These are phyloP conservation scores for Drepana falcataria DNA, from an alignment of 2,888 invertebrate genomes.

Conservation along the genomic window DNA sequence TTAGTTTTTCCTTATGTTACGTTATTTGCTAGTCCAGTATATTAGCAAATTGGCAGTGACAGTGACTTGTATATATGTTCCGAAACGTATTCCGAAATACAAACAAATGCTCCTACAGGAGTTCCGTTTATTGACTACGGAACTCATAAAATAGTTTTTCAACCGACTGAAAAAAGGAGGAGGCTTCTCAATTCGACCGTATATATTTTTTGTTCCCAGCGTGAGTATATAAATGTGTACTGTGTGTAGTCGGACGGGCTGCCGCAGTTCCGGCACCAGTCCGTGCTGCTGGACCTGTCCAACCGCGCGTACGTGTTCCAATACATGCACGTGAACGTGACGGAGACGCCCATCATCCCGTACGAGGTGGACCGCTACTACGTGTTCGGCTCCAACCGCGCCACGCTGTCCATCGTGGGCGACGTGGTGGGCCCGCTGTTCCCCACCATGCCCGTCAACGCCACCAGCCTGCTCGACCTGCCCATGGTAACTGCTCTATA, in stretches of 20 bases:
- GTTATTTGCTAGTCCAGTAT: too few relatives aligned
- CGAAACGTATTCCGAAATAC: too few relatives aligned
- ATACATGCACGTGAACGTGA: slow-evolving; percentile 96
- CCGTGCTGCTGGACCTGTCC: slow-evolving; percentile 93
- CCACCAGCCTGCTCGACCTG: slow-evolving; percentile 86
- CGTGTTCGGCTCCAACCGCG: slow-evolving; percentile 94
- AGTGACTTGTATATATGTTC: too few relatives aligned
- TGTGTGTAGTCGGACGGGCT: slow-evolving; percentile 88
- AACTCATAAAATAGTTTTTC: too few relatives aligned
- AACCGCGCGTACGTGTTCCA: slow-evolving; percentile 95
- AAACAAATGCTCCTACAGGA: too few relatives aligned
- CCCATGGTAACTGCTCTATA: slow-evolving; percentile 81
- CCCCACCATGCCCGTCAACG: slow-evolving; percentile 94
- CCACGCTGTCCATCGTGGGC: slow-evolving; percentile 89
- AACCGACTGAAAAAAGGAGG: too few relatives aligned
- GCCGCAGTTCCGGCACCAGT: slow-evolving; percentile 94
- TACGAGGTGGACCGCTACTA: slow-evolving; percentile 91
- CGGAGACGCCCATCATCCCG: slow-evolving; percentile 94
- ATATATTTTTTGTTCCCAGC: too few relatives aligned
- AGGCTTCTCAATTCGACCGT: background rate
- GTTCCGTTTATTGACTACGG: too few relatives aligned
- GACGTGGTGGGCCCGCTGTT: slow-evolving; percentile 96
- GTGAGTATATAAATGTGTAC: background rate
- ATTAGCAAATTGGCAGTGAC: too few relatives aligned
- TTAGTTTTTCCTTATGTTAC: too few relatives aligned